Percentiles rank a stretch among this genome's conserved stretches.
These are phyloP conservation scores for Oreochromis aureus DNA, from an alignment of 2,113 vertebrate species.

Conservation along the genomic window DNA sequence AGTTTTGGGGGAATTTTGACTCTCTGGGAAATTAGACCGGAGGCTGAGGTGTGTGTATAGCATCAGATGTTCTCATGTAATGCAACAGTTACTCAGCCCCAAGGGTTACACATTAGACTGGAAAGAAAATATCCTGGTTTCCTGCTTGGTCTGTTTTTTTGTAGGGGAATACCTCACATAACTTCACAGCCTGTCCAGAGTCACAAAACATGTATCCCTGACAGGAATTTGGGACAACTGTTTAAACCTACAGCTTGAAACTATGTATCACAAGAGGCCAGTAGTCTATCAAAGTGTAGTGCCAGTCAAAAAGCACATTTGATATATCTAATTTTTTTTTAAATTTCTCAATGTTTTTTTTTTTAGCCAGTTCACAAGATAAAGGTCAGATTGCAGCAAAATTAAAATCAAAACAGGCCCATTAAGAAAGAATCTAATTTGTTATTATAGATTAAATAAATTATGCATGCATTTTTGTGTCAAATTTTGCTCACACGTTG, in stretches of 20 bases:
- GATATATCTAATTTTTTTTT: neutral
- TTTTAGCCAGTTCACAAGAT: neutral
- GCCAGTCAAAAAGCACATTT: neutral
- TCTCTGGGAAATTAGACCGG: neutral
- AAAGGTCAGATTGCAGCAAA: neutral
- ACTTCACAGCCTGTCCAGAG: conserved; percentile 16
- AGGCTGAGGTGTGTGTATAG: neutral
- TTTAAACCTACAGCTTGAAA: neutral
- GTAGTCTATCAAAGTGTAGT: neutral
- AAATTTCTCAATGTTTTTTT: neutral
- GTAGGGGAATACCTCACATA: conserved; percentile 51
- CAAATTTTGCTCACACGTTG: neutral
- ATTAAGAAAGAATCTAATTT: neutral
- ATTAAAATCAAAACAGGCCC: neutral
- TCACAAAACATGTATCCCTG: neutral
- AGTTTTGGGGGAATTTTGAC: neutral
- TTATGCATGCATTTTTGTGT: neutral
- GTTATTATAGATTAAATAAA: neutral
- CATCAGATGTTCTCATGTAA: neutral
- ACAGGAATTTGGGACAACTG: conserved; percentile 33
- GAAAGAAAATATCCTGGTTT: conserved; percentile 31
- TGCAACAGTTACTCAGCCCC: neutral
- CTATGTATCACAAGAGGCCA: neutral
- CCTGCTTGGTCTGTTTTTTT: conserved; percentile 13
- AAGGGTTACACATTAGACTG: neutral